Base-by-base conservation (phyloP, 1,140 invertebrate species). In the Yoshiicerus persimilis region DNA sequence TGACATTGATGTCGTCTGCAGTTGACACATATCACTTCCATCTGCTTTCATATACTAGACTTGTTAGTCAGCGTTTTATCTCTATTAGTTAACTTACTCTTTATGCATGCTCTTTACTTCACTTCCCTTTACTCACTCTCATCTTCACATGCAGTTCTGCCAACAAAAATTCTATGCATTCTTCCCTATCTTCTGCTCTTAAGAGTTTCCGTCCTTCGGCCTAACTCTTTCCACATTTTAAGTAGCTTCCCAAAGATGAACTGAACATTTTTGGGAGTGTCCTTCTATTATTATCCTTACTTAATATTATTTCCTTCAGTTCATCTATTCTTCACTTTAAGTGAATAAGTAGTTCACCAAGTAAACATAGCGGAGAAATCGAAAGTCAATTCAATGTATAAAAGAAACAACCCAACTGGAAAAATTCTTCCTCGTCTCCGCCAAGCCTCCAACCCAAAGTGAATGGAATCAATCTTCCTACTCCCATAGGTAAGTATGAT, bases 1-100 rank as follows among this genome's bases (percentile, higher is more conserved):
- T 80, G 75, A 80, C 75, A 80, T 36, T 80, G 75, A 80, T 80
- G 75, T 36, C n/a, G 75, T 80, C 75, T 80, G 75, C n/a, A 32
- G 75, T 34, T 80, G 75, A 80, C 75, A 80, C 75, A 34, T 32
- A 80, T 80, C 75, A 80, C 75, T 36, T 36, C 32, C 75, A 80
- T 80, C 75, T 80, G 75, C 32, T 16, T 36, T 38, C 34, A 4
- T n/a, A 80, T 77, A 64, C 56, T 64, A 9, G 30, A 80, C 32
- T 80, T 80, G 16, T 80, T 80, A 34, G 75, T 80, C 32, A 80
- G 75, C n/a, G n/a, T 80, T 80, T 36, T 80, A 32, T 36, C 75
- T 80, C 25, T 30, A 30, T 27, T 27, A 80, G 75, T 80, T 13
- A 80, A 36, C 20, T 80, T 36, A 34, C 9, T 30, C 66, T 32